phyloP scores from a whole-genome alignment of 2,888 invertebrate species.

The Lordiphosa andalusiaca region DNA sequence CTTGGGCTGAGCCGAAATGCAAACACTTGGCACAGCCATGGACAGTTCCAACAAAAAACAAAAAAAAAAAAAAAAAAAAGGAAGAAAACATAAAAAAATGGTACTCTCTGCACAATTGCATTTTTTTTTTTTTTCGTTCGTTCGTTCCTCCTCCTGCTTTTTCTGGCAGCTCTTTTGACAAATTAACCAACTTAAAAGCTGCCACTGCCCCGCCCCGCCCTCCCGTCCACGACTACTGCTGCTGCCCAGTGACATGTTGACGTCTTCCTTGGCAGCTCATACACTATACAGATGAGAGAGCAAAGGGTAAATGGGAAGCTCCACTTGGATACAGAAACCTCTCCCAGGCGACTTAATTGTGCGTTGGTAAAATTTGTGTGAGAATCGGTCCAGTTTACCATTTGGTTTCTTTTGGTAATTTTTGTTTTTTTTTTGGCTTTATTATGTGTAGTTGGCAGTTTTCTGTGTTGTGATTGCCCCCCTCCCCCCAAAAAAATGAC shows the following conservation, averaged over 20 bases:
- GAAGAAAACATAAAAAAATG: conserved; percentile 13
- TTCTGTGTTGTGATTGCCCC: no score
- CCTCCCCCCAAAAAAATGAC: no score
- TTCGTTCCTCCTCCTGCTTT: conserved; percentile 8
- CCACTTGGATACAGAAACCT: conserved; percentile 10
- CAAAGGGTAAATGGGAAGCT: conserved; percentile 11
- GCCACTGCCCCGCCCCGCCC: conserved; percentile 29
- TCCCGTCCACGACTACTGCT: conserved; percentile 7
- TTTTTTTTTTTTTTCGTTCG: conserved; percentile 17
- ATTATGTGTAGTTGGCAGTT: no score
- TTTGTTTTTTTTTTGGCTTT: no score
- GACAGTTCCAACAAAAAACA: conserved; percentile 22
- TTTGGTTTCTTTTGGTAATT: no score
- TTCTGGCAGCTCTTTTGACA: conserved; percentile 44
- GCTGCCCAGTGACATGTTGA: conserved; percentile 57
- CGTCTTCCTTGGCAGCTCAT: conserved; percentile 55
- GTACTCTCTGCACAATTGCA: conserved; percentile 47
- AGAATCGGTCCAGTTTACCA: conserved; percentile 26
- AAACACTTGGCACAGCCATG: conserved; percentile 51
- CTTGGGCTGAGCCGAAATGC: conserved; percentile 30
- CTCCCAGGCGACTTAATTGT: conserved; percentile 64
- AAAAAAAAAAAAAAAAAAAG: conserved; percentile 18
- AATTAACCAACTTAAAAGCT: conserved; percentile 61
- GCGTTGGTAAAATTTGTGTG: conserved; percentile 64
- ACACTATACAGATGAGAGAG: conserved; percentile 6